Base-by-base conservation (phyloP, 1,140 invertebrate genomes). In the Hypsibius dujardini region DNA sequence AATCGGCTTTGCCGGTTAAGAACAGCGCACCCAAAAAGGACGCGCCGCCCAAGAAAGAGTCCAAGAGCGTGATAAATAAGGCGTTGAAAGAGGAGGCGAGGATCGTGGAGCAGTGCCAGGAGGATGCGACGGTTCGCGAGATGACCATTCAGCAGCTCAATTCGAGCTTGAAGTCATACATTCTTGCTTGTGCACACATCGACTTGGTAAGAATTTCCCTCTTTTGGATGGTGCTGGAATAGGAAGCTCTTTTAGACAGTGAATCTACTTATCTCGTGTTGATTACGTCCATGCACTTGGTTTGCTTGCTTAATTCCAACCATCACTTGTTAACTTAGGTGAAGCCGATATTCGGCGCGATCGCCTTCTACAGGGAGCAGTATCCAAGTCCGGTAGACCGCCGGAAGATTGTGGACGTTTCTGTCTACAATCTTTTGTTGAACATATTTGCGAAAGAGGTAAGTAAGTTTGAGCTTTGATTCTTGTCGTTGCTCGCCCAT, bases 391-490 rank as follows among this genome's bases (percentile, higher is more conserved):
- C 62, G 42, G 7, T 42, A 3, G 62, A 67, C 42, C 7, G 42
- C 3, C 3, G 3, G 7, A 67, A 14, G 7, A 42, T 67, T 42
- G 3, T 67, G 42, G 42, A 42, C 42, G 7, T 67, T 14, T 12
- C 12, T 7, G 62, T 67, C 12, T 67, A 42, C 62, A 67, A 67
- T 42, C 45, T 67, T 12, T 14, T 67, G 7, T 14, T 67, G 62
- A 67, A 67, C 62, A 14, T 67, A 67, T 67, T 67, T 42, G 62
- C 62, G 7, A 67, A 67, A 42, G 45, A 67, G 62, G 62, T 67
- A 67, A 7, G 50, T 42, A 14, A 42, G 7, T 67, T 42, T 14
- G 7, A 3, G 7, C 3, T 67, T 67, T 67, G 62, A 3, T 42
- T 7, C 3, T 14, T 12, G 7, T 56, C n/a, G n/a, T n/a, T n/a